phyloP scores from a whole-genome alignment of 2,113 vertebrate genomes.

The Stegastes partitus region DNA sequence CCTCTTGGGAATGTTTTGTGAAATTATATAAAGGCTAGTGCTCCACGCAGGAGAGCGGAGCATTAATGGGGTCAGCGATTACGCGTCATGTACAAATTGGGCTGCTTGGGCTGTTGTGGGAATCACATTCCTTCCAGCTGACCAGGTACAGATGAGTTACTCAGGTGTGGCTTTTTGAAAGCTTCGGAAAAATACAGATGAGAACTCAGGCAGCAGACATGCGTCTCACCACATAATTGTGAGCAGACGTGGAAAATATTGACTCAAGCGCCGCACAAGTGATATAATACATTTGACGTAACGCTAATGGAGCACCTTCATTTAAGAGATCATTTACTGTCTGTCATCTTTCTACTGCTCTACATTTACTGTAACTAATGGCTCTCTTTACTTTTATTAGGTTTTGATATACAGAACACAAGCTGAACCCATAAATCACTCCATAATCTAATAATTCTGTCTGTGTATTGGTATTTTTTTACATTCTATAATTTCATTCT shows the following conservation, averaged over 20 bases:
- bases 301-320: background rate
- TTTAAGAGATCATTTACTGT: background rate
- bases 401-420: background rate
- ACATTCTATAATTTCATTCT: too few species aligned
- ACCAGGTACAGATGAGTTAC: constrained; percentile 58
- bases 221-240: constrained; percentile 26
- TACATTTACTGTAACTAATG: too few species aligned
- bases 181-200: constrained; percentile 41
- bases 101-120: constrained; percentile 44
- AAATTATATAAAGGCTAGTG: constrained; percentile 15
- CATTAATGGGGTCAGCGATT: constrained; percentile 38
- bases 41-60: constrained; percentile 11
- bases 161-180: constrained; percentile 59
- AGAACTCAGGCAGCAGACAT: constrained; percentile 35
- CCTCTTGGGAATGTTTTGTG: constrained; percentile 29
- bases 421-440: background rate
- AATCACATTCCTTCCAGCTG: constrained; percentile 54
- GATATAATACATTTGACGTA: background rate
- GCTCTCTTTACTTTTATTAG: background rate
- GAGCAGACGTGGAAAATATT: constrained; percentile 20
- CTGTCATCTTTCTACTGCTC: too few species aligned
- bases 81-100: constrained; percentile 31
- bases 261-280: background rate
- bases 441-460: background rate
- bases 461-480: background rate